Conservation (phyloP, 1,140 invertebrate genomes). For the Orchesella cincta region DNA sequence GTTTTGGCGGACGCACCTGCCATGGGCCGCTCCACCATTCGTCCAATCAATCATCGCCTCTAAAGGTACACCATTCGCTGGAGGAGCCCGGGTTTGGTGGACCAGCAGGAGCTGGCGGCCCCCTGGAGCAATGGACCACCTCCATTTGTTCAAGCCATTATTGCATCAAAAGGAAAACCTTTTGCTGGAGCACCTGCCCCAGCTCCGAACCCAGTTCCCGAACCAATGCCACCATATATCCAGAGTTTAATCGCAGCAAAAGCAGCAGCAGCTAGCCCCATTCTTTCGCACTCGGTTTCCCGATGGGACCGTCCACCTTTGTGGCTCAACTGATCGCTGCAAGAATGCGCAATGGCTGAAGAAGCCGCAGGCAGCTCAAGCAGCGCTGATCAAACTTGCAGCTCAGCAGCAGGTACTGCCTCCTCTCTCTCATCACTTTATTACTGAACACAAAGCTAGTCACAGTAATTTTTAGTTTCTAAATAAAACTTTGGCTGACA, state of each 20-base stretch:
- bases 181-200: neutral
- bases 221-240: neutral
- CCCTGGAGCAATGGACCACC: neutral
- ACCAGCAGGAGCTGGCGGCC: neutral
- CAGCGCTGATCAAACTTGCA: neutral
- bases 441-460: no score
- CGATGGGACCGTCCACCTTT: neutral
- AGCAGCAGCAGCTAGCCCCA: neutral
- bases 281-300: neutral
- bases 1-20: no score
- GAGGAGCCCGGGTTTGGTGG: neutral
- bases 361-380: neutral
- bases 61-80: neutral
- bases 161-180: conserved; percentile 16
- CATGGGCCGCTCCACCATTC: neutral
- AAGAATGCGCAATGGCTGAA: conserved; percentile 6
- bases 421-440: neutral
- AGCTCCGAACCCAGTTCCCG: neutral
- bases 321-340: conserved; percentile 9
- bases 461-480: neutral
- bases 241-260: conserved; percentile 17
- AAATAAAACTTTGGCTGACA: neutral
- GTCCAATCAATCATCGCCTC: conserved; percentile 7
- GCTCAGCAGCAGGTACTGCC: neutral
- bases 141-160: conserved; percentile 16